Evolutionary conservation across 2,888 invertebrate species (phyloP), one percentile per base, ranked within the genome.

Genomic region (Eristalis pertinax): DNA sequence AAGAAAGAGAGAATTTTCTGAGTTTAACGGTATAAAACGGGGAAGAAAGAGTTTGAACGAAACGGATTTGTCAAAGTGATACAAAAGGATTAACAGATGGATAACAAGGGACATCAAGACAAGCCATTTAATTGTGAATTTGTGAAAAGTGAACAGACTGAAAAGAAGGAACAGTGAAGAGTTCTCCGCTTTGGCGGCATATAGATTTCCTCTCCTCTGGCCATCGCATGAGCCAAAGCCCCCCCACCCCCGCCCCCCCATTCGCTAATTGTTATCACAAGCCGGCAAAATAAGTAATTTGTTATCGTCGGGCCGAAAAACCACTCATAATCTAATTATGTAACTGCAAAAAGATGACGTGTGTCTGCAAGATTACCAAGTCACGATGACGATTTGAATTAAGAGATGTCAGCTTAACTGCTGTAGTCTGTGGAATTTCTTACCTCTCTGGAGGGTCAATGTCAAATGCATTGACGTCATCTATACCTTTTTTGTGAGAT

Each of bases 11-110:
- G 35, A 38, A 7, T 60, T 56, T 70, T 67, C 38, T 24, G 35
- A 81, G 74, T 74, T 63, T 81, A 81, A 81, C 80, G 80, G 80
- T 74, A 43, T 50, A 50, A n/a, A n/a, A 79, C 43, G 65, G 60
- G 70, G 72, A n/a, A 72, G 29, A 72, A 64, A 32, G 35, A 67
- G 35, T 29, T 62, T 29, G 10, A 62, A 7, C 22, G n/a, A 56
- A 11, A 78, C 22, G 35, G 56, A 63, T 64, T 38, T 68, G 32
- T 38, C 35, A 72, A 78, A 78, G 78, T 78, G 78, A 64, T 58
- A 65, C 67, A 35, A 64, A 70, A n/a, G 50, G 29, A 56, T 29
- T 26, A 68, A n/a, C 15, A 68, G 50, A 74, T n/a, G 24, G 26
- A 56, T 29, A n/a, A 32, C 35, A 73, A 62, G 69, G 69, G 63